A percentile compares a stretch with the other conserved stretches of the same genome.
phyloP scores from a whole-genome alignment of 2,797 vertebrate species.

The Muscicapa striata region DNA sequence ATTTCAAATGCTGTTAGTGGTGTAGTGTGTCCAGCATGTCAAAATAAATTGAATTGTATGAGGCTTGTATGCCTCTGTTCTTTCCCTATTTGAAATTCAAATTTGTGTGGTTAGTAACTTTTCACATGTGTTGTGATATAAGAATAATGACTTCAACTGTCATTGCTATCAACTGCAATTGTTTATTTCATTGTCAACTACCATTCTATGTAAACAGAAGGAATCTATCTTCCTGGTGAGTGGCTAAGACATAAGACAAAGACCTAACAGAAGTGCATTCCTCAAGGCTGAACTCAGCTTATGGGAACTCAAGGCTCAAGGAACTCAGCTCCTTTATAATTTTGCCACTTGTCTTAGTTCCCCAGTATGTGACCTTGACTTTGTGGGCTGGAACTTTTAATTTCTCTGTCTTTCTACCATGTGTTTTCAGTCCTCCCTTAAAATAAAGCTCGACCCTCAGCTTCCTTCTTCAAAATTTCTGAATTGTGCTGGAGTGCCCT shows the following conservation, averaged over 20 bases:
- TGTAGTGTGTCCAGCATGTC: neutral
- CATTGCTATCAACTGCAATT: neutral
- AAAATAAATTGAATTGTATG: neutral
- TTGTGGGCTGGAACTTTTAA: neutral
- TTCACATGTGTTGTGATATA: neutral
- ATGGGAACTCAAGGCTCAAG: no score
- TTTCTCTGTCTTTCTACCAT: neutral
- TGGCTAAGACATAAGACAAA: neutral
- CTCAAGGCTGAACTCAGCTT: neutral
- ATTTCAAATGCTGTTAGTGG: neutral
- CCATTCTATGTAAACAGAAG: neutral
- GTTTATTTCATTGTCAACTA: conserved; percentile 2
- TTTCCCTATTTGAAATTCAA: neutral
- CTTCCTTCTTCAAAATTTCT: neutral
- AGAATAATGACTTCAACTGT: neutral
- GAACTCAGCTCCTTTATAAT: neutral
- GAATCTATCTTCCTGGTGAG: neutral
- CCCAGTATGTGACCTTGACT: neutral
- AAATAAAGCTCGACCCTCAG: neutral
- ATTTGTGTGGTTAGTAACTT: conserved; percentile 8
- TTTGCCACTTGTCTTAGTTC: neutral
- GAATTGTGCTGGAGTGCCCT: neutral
- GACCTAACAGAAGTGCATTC: neutral
- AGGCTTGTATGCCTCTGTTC: neutral
- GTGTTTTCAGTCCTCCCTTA: neutral